Evolutionary conservation across 2,888 invertebrate genomes (phyloP), one percentile per base, ranked within the genome.

Genomic region (Coremacera marginata): DNA sequence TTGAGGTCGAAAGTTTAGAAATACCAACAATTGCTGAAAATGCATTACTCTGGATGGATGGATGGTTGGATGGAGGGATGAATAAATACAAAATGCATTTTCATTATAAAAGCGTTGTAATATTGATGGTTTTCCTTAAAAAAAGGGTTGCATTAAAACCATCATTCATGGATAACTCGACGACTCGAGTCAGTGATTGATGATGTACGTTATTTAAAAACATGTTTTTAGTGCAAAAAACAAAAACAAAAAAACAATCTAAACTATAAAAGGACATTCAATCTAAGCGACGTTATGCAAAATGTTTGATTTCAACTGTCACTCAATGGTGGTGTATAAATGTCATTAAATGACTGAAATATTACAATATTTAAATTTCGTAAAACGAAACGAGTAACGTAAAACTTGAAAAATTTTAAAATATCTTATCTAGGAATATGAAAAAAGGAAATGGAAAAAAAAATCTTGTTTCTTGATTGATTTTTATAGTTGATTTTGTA

Each of bases 1-100:
- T 88, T 87, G 86, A 88, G 88, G 88, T 88, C 88, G 88, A 86
- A 83, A 84, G 86, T 84, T 87, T 83, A 44, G 84, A 86, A 84
- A 84, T 82, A 81, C 63, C 72, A 51, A 68, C 68, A 44, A 31
- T 52, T 49, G 44, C 31, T 51, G n/a, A 3, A 16, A n/a, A 63
- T 31, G 16, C 31, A 31, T 9, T 55, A 8, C 55, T 19, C 19
- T 19, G 19, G 19, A 5, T 19, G 19, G 55, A 55, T 55, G 55
- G 55, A 1, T n/a, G n/a, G n/a, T n/a, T 19, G 19, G 19, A 5
- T 19, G 19, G 55, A 55, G 19, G 55, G 55, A 1, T 55, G 55
- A 55, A 4, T 52, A 4, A 16, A 5, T 55, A 19, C n/a, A 22
- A 19, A 44, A 44, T 44, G 44, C 44, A 44, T 11, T 44, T 44